Percentiles rank a stretch among this genome's conserved stretches.
Evolutionary conservation across 2,113 vertebrate genomes (phyloP).

Genomic region (Elephas maximus): DNA sequence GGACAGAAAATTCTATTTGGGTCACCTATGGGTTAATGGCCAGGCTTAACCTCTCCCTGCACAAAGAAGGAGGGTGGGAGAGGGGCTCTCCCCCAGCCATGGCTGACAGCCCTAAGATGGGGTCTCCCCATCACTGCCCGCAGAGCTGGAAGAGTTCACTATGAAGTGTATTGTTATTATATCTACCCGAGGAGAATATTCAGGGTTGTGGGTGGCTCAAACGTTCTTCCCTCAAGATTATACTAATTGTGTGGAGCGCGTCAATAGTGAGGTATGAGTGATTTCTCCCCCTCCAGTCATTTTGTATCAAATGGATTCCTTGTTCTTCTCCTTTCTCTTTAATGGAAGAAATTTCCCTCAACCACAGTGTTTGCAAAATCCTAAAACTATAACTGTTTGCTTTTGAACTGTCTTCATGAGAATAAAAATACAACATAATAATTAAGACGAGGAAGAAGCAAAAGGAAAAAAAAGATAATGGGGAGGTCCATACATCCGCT

Average conservation of each 20-base stretch:
- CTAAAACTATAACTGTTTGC: neutral
- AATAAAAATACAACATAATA: neutral
- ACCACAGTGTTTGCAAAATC: constrained; percentile 56
- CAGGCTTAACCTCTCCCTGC: constrained; percentile 88
- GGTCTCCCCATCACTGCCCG: constrained; percentile 61
- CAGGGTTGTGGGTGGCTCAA: constrained; percentile 79
- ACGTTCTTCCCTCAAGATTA: constrained; percentile 75
- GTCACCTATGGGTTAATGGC: constrained; percentile 92
- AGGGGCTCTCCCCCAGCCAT: constrained; percentile 80
- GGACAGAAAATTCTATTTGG: constrained; percentile 85
- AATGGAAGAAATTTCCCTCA: constrained; percentile 25
- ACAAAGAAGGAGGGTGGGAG: constrained; percentile 86
- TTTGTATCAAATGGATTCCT: constrained; percentile 67
- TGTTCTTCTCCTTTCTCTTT: constrained; percentile 65
- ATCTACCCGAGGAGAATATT: constrained; percentile 73
- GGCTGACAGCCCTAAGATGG: constrained; percentile 76
- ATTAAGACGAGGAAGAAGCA: constrained; percentile 12
- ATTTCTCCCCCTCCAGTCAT: constrained; percentile 79
- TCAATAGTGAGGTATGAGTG: constrained; percentile 72
- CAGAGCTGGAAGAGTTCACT: constrained; percentile 46
- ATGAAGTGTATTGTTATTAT: constrained; percentile 34
- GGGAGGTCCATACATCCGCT: neutral
- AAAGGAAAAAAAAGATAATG: neutral
- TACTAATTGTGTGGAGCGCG: constrained; percentile 63
- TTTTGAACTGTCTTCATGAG: constrained; percentile 31